phyloP scores from a whole-genome alignment of 2,797 vertebrate genomes.

The Botia kubotai region DNA sequence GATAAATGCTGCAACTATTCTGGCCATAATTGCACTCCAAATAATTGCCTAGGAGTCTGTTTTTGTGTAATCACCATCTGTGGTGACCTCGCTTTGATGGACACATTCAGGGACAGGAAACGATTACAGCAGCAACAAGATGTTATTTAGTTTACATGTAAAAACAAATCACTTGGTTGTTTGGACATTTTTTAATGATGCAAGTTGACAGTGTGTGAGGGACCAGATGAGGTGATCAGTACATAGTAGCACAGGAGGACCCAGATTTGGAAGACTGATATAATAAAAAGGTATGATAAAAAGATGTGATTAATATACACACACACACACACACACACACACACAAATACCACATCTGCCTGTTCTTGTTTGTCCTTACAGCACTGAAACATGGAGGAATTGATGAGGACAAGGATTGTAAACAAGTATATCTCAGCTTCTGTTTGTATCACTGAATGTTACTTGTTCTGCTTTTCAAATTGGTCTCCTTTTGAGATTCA shows the following conservation, averaged over 20 bases:
- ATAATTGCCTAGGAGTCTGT: conserved; percentile 27
- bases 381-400: conserved; percentile 40
- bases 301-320: conserved; percentile 21
- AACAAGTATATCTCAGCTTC: background rate
- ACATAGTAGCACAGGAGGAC: conserved; percentile 30
- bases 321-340: background rate
- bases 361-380: background rate
- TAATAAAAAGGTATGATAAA: conserved; percentile 30
- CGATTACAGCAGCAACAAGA: conserved; percentile 48
- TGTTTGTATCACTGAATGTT: no score
- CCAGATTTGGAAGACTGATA: conserved; percentile 28
- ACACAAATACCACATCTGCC: conserved; percentile 33
- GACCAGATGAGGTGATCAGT: conserved; percentile 17
- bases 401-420: conserved; percentile 23
- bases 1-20: conserved; percentile 1
- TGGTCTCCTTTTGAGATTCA: background rate
- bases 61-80: conserved; percentile 16
- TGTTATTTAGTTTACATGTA: conserved; percentile 35
- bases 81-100: background rate
- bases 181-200: conserved; percentile 56
- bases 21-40: background rate
- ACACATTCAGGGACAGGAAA: conserved; percentile 7
- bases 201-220: conserved; percentile 25
- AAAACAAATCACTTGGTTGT: conserved; percentile 45
- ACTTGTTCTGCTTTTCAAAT: background rate